Evolutionary conservation across 2,797 vertebrate genomes (phyloP), one percentile per base, ranked within the genome.

Genomic region (Salarias fasciatus): DNA sequence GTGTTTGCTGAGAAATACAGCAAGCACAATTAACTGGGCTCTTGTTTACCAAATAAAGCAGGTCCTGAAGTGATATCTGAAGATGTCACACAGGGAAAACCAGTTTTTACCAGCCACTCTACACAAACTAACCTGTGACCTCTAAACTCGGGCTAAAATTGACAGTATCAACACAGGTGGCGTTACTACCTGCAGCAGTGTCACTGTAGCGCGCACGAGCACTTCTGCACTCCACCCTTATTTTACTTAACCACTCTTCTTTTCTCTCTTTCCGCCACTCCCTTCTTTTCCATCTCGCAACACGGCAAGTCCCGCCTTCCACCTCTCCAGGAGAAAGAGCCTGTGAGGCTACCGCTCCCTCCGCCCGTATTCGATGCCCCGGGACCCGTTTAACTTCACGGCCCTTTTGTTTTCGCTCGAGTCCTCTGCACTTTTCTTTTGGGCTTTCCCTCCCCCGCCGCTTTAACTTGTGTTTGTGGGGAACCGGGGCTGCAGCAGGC

Each of bases 251-350:
- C 52, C 57, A 15, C 66, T n/a, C 8, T 0, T 11, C n/a, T 24
- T 9, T 5, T 1, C 2, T 4, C 24, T 10, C 8, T 3, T 4
- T 33, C 37, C 1, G 61, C 59, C 76, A 57, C 82, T 79, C 84
- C 86, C 69, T 61, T 55, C 48, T 29, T 43, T 55, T 37, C 58
- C 67, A 61, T 65, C 36, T 56, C 36, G 53, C 2, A 6, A 8
- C 53, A 6, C 4, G 6, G 4, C 13, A 46, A n/a, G 75, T 41
- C 82, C 87, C 83, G 79, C 86, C 87, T 69, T 44, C 37, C 53
- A 28, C 61, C 68, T 54, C 41, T 58, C 50, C 54, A 40, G 14
- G 42, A 24, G 51, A 72, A 11, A 58, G 53, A 12, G 40, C 54
- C 69, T 35, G 33, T 11, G 51, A 70, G 53, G 58, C 70, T 55